Evolutionary conservation across 2,888 invertebrate species (phyloP).

Genomic region (Epinotia demarniana): DNA sequence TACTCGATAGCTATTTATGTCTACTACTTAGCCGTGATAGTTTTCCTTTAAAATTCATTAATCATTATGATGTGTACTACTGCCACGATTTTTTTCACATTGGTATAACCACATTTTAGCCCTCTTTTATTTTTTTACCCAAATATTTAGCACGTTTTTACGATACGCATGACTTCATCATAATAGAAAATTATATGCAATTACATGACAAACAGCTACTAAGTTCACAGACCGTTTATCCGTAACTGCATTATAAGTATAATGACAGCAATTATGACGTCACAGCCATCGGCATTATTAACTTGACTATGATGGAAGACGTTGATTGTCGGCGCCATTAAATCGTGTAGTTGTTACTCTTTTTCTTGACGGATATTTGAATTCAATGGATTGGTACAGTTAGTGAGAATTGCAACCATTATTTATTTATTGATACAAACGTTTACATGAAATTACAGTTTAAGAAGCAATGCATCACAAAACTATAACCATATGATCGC

Average conservation of each 20-base stretch:
- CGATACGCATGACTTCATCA: neutral
- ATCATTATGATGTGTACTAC: too few species aligned
- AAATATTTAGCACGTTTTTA: too few species aligned
- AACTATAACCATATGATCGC: too few species aligned
- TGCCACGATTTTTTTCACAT: too few species aligned
- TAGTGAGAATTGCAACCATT: neutral
- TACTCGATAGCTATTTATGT: too few species aligned
- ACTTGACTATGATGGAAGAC: neutral
- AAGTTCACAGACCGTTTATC: neutral
- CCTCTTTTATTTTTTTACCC: too few species aligned
- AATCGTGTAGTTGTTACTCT: slow-evolving; percentile 5
- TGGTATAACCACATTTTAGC: too few species aligned
- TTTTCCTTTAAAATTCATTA: too few species aligned
- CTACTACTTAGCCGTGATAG: too few species aligned
- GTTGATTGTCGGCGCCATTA: slow-evolving; percentile 19
- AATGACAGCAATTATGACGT: slow-evolving; percentile 30
- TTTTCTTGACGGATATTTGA: slow-evolving; percentile 11
- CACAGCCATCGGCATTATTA: slow-evolving; percentile 22
- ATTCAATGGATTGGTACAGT: slow-evolving; percentile 15
- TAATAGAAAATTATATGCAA: neutral
- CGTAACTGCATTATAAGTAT: neutral
- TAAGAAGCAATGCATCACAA: too few species aligned
- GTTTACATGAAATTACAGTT: too few species aligned
- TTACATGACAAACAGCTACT: neutral
- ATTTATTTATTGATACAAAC: neutral